Evolutionary conservation across 2,888 invertebrate species (phyloP).

Genomic region (Ommatoiulus sabulosus): DNA sequence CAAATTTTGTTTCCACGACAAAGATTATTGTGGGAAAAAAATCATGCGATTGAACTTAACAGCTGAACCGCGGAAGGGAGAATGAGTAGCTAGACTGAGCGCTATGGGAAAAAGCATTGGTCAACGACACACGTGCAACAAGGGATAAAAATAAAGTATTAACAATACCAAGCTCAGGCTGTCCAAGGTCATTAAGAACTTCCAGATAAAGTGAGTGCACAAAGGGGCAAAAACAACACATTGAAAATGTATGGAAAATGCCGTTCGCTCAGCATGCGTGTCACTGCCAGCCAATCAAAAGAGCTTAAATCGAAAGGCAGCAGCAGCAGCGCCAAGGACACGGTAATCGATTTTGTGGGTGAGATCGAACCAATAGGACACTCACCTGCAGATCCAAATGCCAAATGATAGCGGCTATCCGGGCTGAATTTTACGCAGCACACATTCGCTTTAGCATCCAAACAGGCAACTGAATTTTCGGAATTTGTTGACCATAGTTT

Average conservation of each 20-base stretch:
- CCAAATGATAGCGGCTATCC: constrained; percentile 84
- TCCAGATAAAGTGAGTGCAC: constrained; percentile 57
- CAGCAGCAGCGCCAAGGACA: not conserved
- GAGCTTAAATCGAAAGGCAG: constrained; percentile 1
- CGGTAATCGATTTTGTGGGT: constrained; percentile 49
- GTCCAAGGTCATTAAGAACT: constrained; percentile 59
- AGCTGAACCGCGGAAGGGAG: not conserved
- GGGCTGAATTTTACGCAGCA: constrained; percentile 95
- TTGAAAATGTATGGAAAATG: constrained; percentile 24
- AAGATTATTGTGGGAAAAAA: not conserved
- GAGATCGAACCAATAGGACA: not conserved
- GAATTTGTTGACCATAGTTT: constrained; percentile 92
- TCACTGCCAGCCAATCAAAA: constrained; percentile 20
- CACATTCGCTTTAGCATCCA: constrained; percentile 94
- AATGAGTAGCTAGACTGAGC: not conserved
- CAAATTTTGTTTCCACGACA: not conserved
- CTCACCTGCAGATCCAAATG: constrained; percentile 88
- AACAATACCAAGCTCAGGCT: constrained; percentile 59
- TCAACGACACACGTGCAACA: not conserved
- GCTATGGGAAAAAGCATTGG: not conserved
- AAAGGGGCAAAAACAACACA: constrained; percentile 55
- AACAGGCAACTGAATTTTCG: constrained; percentile 85
- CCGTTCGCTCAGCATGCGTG: not conserved
- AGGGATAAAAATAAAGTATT: constrained; percentile 39
- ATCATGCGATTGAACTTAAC: not conserved